Evolutionary conservation across 2,888 invertebrate genomes (phyloP).

Genomic region (Agrochola lota): DNA sequence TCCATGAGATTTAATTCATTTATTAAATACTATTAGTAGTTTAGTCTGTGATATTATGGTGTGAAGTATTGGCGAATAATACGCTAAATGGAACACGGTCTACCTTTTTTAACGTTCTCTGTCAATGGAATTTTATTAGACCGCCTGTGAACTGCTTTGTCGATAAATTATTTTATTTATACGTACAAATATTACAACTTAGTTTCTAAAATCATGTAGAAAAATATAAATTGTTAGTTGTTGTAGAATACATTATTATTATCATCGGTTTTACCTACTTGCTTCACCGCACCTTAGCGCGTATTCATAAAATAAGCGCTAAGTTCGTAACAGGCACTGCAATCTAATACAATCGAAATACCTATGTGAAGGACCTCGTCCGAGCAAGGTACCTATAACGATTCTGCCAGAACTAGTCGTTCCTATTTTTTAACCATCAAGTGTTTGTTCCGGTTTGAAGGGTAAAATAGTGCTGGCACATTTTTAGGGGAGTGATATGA

Average conservation of each 20-base stretch:
- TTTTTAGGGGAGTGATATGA: no score
- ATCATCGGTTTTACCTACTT: background rate
- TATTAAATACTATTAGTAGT: background rate
- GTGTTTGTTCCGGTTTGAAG: no score
- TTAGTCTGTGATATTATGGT: background rate
- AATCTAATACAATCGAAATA: no score
- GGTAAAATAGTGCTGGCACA: no score
- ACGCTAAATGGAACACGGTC: constrained; percentile 11
- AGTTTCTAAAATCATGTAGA: no score
- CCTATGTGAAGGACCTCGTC: no score
- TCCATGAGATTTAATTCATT: background rate
- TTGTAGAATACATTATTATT: background rate
- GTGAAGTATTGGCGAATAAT: background rate
- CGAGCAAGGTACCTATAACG: no score
- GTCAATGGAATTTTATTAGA: constrained; percentile 6
- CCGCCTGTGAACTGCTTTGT: background rate
- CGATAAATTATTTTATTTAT: background rate
- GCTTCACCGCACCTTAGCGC: background rate
- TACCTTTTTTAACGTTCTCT: constrained; percentile 2
- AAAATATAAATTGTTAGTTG: background rate
- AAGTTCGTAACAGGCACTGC: no score
- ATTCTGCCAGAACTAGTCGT: no score
- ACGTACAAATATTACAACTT: background rate
- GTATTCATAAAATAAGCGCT: background rate
- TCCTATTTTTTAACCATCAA: no score